phyloP scores from a whole-genome alignment of 2,113 vertebrate species.

The Elachura formosa region DNA sequence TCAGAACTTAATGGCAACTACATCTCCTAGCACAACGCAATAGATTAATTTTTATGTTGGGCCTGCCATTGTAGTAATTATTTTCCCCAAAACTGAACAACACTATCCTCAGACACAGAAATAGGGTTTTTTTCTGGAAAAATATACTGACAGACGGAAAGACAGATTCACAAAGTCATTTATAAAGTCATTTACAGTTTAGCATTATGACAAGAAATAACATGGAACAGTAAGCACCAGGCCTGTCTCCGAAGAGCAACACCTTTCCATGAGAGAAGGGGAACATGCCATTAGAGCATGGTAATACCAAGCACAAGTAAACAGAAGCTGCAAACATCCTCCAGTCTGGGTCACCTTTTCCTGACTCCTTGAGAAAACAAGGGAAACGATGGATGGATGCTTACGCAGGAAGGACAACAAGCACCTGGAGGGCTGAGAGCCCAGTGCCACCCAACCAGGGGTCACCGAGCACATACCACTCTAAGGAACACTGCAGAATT shows the following conservation, averaged over 20 bases:
- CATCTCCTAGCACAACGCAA: background rate
- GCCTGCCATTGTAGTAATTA: background rate
- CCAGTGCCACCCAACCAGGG: fast-evolving
- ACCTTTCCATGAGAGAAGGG: background rate
- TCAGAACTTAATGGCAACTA: background rate
- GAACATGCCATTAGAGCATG: background rate
- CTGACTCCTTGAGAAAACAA: background rate
- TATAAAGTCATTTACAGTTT: background rate
- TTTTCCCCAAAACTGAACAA: background rate
- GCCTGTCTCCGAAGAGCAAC: background rate
- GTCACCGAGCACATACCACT: background rate
- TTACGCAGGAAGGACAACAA: fast-evolving
- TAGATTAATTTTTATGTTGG: background rate
- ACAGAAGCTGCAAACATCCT: background rate
- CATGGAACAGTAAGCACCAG: background rate
- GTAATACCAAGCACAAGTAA: background rate
- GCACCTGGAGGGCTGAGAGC: fast-evolving
- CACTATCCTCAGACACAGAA: background rate
- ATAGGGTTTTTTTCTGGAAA: background rate
- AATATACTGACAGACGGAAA: background rate
- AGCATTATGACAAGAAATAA: background rate
- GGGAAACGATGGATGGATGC: background rate
- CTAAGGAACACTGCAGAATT: background rate
- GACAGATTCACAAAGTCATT: background rate
- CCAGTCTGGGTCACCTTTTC: background rate